phyloP scores from a whole-genome alignment of 1,140 invertebrate genomes.

The Euura lappo region DNA sequence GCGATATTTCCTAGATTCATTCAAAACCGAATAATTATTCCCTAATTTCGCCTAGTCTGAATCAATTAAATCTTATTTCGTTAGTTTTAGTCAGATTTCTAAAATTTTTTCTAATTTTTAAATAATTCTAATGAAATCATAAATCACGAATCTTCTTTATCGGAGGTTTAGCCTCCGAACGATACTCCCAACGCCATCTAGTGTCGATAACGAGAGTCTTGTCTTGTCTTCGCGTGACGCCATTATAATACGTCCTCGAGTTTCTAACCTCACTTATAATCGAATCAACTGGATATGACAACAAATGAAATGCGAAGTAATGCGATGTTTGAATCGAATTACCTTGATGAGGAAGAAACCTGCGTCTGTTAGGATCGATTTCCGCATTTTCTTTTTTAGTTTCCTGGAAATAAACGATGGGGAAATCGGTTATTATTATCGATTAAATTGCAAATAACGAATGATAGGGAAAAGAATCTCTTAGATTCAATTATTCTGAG shows the following conservation, averaged over 20 bases:
- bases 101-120: no score
- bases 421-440: no score
- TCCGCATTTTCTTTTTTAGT: conserved; percentile 21
- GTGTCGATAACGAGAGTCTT: not conserved
- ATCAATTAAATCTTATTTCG: no score
- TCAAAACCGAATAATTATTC: no score
- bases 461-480: not conserved
- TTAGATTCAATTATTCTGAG: no score
- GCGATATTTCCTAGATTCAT: no score
- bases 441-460: no score
- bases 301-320: not conserved
- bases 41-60: no score
- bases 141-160: no score
- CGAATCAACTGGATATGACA: not conserved
- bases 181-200: conserved; percentile 14
- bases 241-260: not conserved
- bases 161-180: no score
- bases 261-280: not conserved
- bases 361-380: conserved; percentile 22
- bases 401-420: not conserved
- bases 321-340: conserved; percentile 32
- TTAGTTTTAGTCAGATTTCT: no score
- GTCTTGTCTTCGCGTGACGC: not conserved
- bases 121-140: no score
- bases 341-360: conserved; percentile 58